Evolutionary conservation across 2,888 invertebrate genomes (phyloP).

Genomic region (Caenorhabditis afra): DNA sequence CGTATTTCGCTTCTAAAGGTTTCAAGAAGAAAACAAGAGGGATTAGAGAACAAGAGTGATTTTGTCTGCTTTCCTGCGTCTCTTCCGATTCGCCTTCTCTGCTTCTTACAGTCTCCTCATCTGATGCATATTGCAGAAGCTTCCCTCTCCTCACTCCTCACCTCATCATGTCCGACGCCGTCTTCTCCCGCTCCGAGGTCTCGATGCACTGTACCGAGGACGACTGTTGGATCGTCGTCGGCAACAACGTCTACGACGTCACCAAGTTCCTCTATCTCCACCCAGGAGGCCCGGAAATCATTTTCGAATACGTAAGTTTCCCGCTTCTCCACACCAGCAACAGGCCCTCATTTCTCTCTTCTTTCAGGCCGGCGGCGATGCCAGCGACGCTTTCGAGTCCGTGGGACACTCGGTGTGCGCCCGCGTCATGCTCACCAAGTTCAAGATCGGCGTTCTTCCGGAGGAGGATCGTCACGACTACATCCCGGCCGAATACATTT

Average conservation of each 20-base stretch:
- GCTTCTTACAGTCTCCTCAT: not conserved
- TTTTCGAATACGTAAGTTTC: slow-evolving; percentile 72
- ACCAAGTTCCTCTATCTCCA: slow-evolving; percentile 69
- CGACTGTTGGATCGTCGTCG: slow-evolving; percentile 71
- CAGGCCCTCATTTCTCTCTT: slow-evolving; percentile 15
- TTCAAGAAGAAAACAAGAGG: slow-evolving; percentile 25
- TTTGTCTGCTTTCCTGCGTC: slow-evolving; percentile 28
- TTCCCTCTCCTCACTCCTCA: slow-evolving; percentile 11
- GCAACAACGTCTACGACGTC: slow-evolving; percentile 69
- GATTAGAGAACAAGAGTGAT: slow-evolving; percentile 34
- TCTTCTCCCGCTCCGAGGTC: slow-evolving; percentile 67
- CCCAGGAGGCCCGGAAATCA: slow-evolving; percentile 71
- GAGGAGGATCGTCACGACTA: slow-evolving; percentile 56
- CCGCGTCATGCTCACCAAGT: slow-evolving; percentile 64
- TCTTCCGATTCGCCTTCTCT: slow-evolving; percentile 11
- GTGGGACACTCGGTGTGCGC: slow-evolving; percentile 74
- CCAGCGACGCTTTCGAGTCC: slow-evolving; percentile 74
- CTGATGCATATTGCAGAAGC: slow-evolving; percentile 20
- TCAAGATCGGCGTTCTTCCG: slow-evolving; percentile 62
- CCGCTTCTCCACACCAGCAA: not conserved
- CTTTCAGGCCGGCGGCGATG: slow-evolving; percentile 75
- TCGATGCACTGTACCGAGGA: slow-evolving; percentile 65
- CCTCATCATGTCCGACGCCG: slow-evolving; percentile 30
- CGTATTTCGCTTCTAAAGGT: slow-evolving; percentile 31
- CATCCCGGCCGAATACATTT: slow-evolving; percentile 47